Base-by-base conservation (phyloP, 2,113 vertebrate genomes). In the Genyomyrus donnyi region DNA sequence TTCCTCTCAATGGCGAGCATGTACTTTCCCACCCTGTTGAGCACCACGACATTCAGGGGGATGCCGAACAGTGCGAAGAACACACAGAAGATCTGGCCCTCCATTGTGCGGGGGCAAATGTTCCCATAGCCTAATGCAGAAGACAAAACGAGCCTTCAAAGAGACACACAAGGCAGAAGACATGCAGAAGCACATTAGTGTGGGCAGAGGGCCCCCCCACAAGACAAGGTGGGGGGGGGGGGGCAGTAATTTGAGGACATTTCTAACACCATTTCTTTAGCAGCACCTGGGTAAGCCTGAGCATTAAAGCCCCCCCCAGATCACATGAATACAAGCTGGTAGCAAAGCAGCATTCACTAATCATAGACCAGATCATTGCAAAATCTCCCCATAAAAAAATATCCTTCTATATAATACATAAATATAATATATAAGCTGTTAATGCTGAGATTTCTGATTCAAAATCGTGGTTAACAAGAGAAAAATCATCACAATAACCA, bases 1-100 rank as follows among this genome's bases (percentile, higher is more conserved):
- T 91, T 95, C 90, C 94, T 93, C 92, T 93, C 95, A 15, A 95
- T 93, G 3, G 74, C 92, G 0, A 97, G 93, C 97, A 98, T 97
- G 93, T 97, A 96, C 88, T 97, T 96, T 31, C 98, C 97, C 85
- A 98, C 96, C 88, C 95, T 94, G 2, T 97, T 98, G 90, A 99
- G 94, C 88, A 99, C 95, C n/a, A 98, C 92, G 52, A 98, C 89
- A 91, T 98, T 97, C 88, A 99, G 94, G 0, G 97, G 98, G 90
- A 99, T 98, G 3, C 98, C 98, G 92, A 98, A 94, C 0, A 99
- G 92, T 0, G 97, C 97, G 77, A 98, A 99, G 91, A 98, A 91
- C 85, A 98, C 95, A 85, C 97, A 98, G 95, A 98, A 98, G 92
- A 99, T 95, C 91, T 96, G 96, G 21, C 96, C 97, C 0, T 45